A percentile compares a stretch with the other conserved stretches of the same genome.
These are phyloP conservation scores for Ariopsis seemanni DNA, from an alignment of 2,113 vertebrate genomes.

Conservation along the genomic window DNA sequence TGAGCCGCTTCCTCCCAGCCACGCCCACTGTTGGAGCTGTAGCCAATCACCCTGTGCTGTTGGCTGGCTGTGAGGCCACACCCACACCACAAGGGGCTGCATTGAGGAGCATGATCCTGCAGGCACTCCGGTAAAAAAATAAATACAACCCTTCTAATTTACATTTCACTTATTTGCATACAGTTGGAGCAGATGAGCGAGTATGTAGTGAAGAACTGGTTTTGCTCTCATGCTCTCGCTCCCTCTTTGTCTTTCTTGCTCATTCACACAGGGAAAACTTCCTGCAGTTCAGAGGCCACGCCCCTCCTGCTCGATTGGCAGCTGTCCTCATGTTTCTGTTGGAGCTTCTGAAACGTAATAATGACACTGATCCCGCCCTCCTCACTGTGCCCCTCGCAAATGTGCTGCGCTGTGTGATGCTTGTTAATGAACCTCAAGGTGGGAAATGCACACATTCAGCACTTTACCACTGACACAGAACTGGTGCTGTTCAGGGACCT, in stretches of 20 bases:
- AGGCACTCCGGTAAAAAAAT: constrained; percentile 69
- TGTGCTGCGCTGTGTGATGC: constrained; percentile 82
- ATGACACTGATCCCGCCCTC: constrained; percentile 66
- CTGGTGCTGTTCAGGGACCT: not conserved
- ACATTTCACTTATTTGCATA: not conserved
- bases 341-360: constrained; percentile 79
- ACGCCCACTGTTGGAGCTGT: constrained; percentile 64
- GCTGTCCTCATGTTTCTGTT: constrained; percentile 79
- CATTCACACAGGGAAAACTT: constrained; percentile 77
- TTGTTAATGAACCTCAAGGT: constrained; percentile 91
- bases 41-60: constrained; percentile 85
- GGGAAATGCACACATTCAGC: constrained; percentile 64
- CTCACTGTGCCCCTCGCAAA: constrained; percentile 77
- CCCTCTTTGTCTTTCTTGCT: not conserved
- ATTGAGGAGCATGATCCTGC: constrained; percentile 68
- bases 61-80: constrained; percentile 75
- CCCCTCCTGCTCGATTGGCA: constrained; percentile 81
- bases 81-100: constrained; percentile 60
- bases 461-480: not conserved
- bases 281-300: constrained; percentile 83
- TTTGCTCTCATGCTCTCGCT: not conserved
- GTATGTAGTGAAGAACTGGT: not conserved
- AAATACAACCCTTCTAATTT: not conserved
- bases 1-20: constrained; percentile 88
- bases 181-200: not conserved